phyloP scores from a whole-genome alignment of 2,888 invertebrate species.

The Drosophila aldrichi region DNA sequence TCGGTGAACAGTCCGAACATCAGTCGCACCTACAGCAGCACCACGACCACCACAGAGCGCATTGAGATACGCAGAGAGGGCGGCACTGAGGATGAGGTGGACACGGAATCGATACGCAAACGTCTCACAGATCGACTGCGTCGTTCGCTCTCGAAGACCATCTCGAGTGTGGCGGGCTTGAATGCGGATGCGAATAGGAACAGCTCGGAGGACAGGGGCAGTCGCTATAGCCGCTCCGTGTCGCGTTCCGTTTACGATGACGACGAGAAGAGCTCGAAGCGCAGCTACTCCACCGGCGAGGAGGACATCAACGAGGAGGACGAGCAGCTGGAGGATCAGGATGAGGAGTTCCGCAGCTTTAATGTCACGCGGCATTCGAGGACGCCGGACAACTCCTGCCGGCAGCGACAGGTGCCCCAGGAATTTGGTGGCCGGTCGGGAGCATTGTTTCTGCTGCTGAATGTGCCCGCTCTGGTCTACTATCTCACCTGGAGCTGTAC shows the following conservation, averaged over 20 bases:
- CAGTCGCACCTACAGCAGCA: conserved; percentile 66
- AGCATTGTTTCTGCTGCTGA: conserved; percentile 67
- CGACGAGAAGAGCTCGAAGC: conserved; percentile 83
- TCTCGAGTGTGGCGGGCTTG: conserved; percentile 59
- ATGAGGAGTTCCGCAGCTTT: conserved; percentile 75
- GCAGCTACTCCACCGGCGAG: conserved; percentile 75
- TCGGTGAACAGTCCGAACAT: conserved; percentile 77
- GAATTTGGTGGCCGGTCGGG: conserved; percentile 83
- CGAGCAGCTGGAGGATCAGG: conserved; percentile 41
- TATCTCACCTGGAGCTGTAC: conserved; percentile 83
- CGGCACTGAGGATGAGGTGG: conserved; percentile 51
- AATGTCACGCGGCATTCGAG: conserved; percentile 55
- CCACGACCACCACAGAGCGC: conserved; percentile 76
- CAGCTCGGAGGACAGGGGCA: conserved; percentile 62
- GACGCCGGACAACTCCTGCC: conserved; percentile 62
- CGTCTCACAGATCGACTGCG: conserved; percentile 82
- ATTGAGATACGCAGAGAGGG: conserved; percentile 80
- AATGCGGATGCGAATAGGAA: conserved; percentile 46
- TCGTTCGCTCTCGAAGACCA: conserved; percentile 83
- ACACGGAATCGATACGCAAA: conserved; percentile 77
- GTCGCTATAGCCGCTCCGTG: conserved; percentile 77
- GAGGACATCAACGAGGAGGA: conserved; percentile 59
- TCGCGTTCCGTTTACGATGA: conserved; percentile 84
- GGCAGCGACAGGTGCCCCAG: conserved; percentile 70
- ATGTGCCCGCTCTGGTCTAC: conserved; percentile 72